Evolutionary conservation across 2,113 vertebrate species (phyloP), one percentile per base, ranked within the genome.

Genomic region (Pygoscelis adeliae): DNA sequence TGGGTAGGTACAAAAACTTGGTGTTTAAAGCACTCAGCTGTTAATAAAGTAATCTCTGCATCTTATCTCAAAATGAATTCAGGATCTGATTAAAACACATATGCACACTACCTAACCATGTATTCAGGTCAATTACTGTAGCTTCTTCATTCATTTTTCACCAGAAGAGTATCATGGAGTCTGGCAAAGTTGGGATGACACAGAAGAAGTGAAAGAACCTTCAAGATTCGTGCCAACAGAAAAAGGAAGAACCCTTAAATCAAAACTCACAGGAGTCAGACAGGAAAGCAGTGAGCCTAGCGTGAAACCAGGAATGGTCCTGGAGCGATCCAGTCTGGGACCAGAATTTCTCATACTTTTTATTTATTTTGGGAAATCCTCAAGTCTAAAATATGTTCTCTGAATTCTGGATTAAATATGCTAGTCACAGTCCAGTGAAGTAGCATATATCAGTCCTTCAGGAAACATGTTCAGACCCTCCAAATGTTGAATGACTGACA

Each of bases 321-420:
- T 83, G 76, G 53, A 89, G 44, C 4, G 10, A 67, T 62, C 61
- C 81, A 91, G 66, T 63, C 78, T 87, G 62, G 66, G 81, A 91
- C 10, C 40, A 91, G 81, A 96, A 91, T 90, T 97, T 85, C 84
- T 91, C 66, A 79, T 53, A 85, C 44, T 87, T 89, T 55, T 65
- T 93, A 76, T 96, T 95, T 97, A 61, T 76, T 95, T 91, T 95
- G 91, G 95, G 81, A 97, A 96, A 80, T 59, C 47, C 61, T 96
- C 91, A 91, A 93, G 81, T 79, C 70, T 94, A 71, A 91, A 95
- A 40, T 95, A 89, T 13, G 66, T 76, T 89, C 77, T 93, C 83
- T 87, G 65, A 73, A 70, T 87, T 96, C 71, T 84, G 63, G 61
- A 91, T 90, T 84, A 66, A 87, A 87, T 50, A 83, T 50, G 18